These are phyloP conservation scores for Rana temporaria DNA, from an alignment of 2,113 vertebrate species.

Conservation along the genomic window DNA sequence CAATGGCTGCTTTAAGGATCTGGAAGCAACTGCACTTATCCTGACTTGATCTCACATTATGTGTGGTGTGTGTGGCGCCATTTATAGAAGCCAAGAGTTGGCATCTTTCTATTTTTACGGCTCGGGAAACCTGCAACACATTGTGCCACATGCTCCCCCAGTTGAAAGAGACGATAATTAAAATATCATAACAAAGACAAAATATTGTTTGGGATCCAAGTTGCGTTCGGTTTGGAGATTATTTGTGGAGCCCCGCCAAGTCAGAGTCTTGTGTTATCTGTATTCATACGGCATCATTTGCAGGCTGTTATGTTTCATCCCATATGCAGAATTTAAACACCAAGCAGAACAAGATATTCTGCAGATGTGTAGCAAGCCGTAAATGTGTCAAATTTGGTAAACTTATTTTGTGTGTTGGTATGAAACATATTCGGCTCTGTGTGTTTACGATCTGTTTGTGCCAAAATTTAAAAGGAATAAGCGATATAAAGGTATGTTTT, in stretches of 20 bases:
- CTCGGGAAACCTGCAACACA: conserved; percentile 28
- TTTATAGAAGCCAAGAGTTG: conserved; percentile 49
- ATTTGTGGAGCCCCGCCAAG: conserved; percentile 29
- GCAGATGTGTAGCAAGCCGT: background rate
- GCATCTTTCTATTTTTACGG: conserved; percentile 33
- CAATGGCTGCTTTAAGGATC: conserved; percentile 47
- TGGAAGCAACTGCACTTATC: conserved; percentile 45
- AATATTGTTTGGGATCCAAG: conserved; percentile 38
- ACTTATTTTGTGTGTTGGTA: background rate
- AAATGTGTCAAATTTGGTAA: background rate
- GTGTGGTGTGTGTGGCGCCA: conserved; percentile 51
- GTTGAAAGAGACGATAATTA: conserved; percentile 44
- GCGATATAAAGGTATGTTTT: no score
- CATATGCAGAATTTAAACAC: background rate
- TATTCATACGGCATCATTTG: conserved; percentile 12
- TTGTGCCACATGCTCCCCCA: conserved; percentile 22
- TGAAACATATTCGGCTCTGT: background rate
- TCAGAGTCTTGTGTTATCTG: background rate
- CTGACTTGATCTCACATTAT: conserved; percentile 53
- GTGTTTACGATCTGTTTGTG: no score
- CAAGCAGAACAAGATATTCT: background rate
- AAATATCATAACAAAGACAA: conserved; percentile 50
- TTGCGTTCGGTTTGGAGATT: conserved; percentile 14
- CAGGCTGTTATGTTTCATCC: conserved; percentile 3
- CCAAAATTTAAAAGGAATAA: no score